Evolutionary conservation across 2,888 invertebrate species (phyloP).

Genomic region (Cinara cedri): DNA sequence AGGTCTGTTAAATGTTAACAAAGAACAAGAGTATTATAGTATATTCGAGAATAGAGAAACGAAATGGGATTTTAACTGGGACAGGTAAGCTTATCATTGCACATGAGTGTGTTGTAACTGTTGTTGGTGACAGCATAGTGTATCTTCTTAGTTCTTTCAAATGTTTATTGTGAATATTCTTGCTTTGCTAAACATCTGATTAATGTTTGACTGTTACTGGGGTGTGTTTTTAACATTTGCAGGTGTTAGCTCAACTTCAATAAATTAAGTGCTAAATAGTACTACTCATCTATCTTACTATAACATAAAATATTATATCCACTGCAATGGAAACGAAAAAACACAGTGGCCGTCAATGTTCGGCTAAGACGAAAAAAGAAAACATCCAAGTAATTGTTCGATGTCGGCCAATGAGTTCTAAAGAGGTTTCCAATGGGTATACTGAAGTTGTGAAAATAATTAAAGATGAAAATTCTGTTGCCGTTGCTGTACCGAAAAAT

Average conservation of each 20-base stretch:
- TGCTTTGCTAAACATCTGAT: conserved; percentile 23
- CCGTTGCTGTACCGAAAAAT: conserved; percentile 83
- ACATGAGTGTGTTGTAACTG: not conserved
- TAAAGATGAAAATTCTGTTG: conserved; percentile 86
- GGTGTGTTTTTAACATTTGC: conserved; percentile 50
- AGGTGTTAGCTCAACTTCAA: conserved; percentile 30
- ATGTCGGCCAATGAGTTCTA: conserved; percentile 91
- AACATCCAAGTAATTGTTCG: conserved; percentile 96
- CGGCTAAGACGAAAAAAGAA: conserved; percentile 68
- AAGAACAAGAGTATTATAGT: conserved; percentile 5
- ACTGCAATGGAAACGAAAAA: conserved; percentile 32
- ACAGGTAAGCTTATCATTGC: conserved; percentile 27
- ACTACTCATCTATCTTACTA: not conserved
- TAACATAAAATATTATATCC: conserved; percentile 9
- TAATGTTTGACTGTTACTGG: conserved; percentile 39
- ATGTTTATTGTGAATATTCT: not conserved
- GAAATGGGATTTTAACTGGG: conserved; percentile 49
- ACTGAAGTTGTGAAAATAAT: conserved; percentile 80
- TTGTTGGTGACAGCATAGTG: not conserved
- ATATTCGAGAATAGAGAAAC: conserved; percentile 33
- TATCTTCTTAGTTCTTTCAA: not conserved
- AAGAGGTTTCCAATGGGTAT: conserved; percentile 78
- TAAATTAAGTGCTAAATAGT: conserved; percentile 22
- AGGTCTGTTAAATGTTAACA: not conserved
- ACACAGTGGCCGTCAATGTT: conserved; percentile 27